phyloP scores from a whole-genome alignment of 1,140 invertebrate genomes.

The Ips nitidus region DNA sequence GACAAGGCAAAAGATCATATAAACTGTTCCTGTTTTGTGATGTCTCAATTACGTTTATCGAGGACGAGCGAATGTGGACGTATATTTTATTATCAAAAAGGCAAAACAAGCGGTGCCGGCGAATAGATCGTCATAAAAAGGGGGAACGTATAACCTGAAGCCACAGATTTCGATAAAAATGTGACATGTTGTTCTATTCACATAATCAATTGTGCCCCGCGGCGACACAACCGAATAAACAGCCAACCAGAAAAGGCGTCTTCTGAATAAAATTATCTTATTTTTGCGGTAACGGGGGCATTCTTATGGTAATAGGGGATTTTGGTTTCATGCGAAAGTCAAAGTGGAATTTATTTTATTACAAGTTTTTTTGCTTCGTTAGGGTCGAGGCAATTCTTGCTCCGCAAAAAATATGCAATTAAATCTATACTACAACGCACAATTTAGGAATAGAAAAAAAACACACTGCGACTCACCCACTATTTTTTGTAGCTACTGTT shows the following conservation, averaged over 20 bases:
- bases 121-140: constrained; percentile 8
- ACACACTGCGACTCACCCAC: neutral
- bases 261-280: constrained; percentile 24
- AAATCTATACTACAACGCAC: neutral
- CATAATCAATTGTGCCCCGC: constrained; percentile 25
- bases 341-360: constrained; percentile 8
- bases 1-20: too few relatives aligned
- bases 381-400: neutral
- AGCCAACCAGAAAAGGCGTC: constrained; percentile 19
- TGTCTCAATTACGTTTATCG: too few relatives aligned
- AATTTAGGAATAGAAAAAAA: neutral
- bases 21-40: too few relatives aligned
- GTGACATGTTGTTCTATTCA: constrained; percentile 30
- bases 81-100: too few relatives aligned
- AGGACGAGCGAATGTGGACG: too few relatives aligned
- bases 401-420: neutral
- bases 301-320: constrained; percentile 14
- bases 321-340: neutral
- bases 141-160: constrained; percentile 11
- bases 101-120: neutral
- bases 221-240: constrained; percentile 21
- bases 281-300: constrained; percentile 14
- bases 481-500: neutral
- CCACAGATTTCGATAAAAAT: constrained; percentile 25
- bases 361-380: constrained; percentile 3